Evolutionary conservation across 2,888 invertebrate species (phyloP), one percentile per base, ranked within the genome.

Genomic region (Lapara coniferarum): DNA sequence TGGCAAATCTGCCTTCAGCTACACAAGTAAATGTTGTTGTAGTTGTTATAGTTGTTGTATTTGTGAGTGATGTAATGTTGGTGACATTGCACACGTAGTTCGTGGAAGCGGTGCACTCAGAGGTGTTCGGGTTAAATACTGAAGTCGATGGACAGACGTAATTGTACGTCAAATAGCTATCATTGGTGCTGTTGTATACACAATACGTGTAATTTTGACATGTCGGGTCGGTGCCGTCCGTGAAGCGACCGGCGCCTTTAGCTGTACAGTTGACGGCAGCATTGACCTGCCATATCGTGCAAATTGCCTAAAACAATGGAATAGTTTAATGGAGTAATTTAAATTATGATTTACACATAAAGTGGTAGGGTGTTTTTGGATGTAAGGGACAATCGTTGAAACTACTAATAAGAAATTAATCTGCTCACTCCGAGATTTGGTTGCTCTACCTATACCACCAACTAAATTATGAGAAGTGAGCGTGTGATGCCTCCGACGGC

Each of bases 141-240:
- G 92, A 91, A 2, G 87, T 89, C 0, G 86, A 81, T 0, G 92
- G 91, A 69, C 93, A 93, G n/a, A 82, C 83, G 77, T 91, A 92
- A 77, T 87, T 77, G 77, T 90, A 93, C 10, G 86, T 71, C 14
- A 85, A 2, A 71, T 84, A 92, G 37, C 78, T 74, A 55, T 70
- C 72, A n/a, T 70, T 81, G n/a, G 78, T 71, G 55, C 77, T 77
- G 70, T 78, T 74, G 71, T 79, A 84, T 55, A 88, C 82, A 74
- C 94, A 94, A 3, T 87, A 81, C 1, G 89, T 90, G 78, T 93
- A 94, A 74, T 88, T 90, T 74, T 87, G 76, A 77, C 93, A 93
- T 52, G 88, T 89, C 0, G 90, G 77, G 77, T 94, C 94, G 6
- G 71, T 76, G 0, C 86, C 77, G 71, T 93, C 88, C 0, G 89